These are phyloP conservation scores for Clunio marinus DNA, from an alignment of 2,888 invertebrate species.

Conservation along the genomic window DNA sequence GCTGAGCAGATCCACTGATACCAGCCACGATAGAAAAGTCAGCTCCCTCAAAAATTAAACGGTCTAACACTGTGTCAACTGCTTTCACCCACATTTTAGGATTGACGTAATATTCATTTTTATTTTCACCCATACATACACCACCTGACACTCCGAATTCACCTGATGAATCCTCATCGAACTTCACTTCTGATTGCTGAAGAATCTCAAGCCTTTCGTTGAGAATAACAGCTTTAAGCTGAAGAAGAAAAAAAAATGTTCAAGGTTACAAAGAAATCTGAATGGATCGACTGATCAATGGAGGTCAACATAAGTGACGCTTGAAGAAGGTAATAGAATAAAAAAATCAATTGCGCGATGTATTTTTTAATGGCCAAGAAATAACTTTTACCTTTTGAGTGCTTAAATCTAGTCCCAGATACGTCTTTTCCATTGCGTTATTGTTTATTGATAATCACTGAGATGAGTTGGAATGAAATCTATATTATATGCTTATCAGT, in stretches of 20 bases:
- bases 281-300: not conserved
- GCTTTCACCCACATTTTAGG: slow-evolving; percentile 95
- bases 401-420: slow-evolving; percentile 80
- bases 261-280: not conserved
- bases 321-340: not conserved
- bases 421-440: slow-evolving; percentile 52
- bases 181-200: slow-evolving; percentile 78
- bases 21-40: slow-evolving; percentile 79
- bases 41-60: slow-evolving; percentile 73
- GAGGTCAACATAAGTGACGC: slow-evolving; percentile 32
- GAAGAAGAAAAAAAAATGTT: not conserved
- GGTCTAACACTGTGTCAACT: slow-evolving; percentile 82
- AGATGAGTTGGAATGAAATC: not conserved
- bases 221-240: slow-evolving; percentile 88
- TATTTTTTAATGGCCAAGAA: slow-evolving; percentile 39
- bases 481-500: not conserved
- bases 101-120: slow-evolving; percentile 65
- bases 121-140: slow-evolving; percentile 53
- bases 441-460: not conserved
- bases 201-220: slow-evolving; percentile 67
- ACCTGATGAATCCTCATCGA: slow-evolving; percentile 81
- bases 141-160: slow-evolving; percentile 71
- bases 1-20: slow-evolving; percentile 91
- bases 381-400: slow-evolving; percentile 83
- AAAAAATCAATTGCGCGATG: not conserved